Base-by-base conservation (phyloP, 1,140 invertebrate genomes). In the Gryon sp. region DNA sequence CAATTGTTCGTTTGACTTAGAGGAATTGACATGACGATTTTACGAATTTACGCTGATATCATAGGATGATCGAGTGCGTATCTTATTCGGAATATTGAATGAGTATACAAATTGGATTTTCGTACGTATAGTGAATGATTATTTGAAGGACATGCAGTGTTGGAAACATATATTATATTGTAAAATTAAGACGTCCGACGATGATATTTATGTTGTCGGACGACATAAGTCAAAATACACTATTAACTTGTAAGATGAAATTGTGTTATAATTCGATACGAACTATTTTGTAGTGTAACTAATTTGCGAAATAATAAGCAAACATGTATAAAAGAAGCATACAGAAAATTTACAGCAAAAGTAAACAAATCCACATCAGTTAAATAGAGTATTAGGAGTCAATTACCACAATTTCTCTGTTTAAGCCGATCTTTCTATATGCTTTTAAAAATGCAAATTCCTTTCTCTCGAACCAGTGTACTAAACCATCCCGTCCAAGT, bases 371-470 rank as follows among this genome's bases (percentile, higher is more conserved):
- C 11, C 11, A 34, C 32, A 34, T 34, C 32, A 24, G 2, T 8
- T 12, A 52, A 59, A 41, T 18, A 15, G 24, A n/a, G 2, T 14
- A 38, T 66, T 52, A 53, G 26, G 15, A 60, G 45, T 32, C 60
- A 30, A 53, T 57, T 53, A 50, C 50, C 41, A 41, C 57, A 50
- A 66, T 60, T 74, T 76, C 34, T 46, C 14, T 40, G 45, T 75
- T 66, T 70, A 24, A 24, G 34, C 19, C 45, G 41, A 15, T 50
- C 24, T 14, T 41, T n/a, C n/a, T n/a, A n/a, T 0, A 16, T 20
- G 32, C 11, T 26, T 63, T 63, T 69, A 69, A 76, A 76, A 69
- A 76, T 63, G 63, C 43, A 69, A 63, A 69, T 76, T 63, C 63
- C 62, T 63, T 57, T 63, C 50, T 41, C 43, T 48, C 28, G n/a